phyloP scores from a whole-genome alignment of 1,140 invertebrate genomes.

The Fopius arisanus region DNA sequence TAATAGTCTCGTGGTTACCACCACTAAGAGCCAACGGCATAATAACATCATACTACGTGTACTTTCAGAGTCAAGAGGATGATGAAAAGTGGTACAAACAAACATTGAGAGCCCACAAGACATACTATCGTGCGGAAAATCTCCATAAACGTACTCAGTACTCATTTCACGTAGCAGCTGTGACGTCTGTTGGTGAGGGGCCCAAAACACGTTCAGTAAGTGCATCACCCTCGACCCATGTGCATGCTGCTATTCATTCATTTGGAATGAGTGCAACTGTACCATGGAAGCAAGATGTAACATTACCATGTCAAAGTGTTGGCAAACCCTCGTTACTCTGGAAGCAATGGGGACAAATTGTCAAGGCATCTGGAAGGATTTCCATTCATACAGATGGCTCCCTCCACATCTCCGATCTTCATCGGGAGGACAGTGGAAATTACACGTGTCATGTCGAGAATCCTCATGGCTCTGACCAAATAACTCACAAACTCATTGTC shows the following conservation, averaged over 20 bases:
- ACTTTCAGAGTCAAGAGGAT: slow-evolving; percentile 52
- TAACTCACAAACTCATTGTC: slow-evolving; percentile 76
- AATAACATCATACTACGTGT: slow-evolving; percentile 67
- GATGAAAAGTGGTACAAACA: slow-evolving; percentile 59
- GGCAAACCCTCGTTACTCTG: slow-evolving; percentile 79
- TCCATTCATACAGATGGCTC: slow-evolving; percentile 75
- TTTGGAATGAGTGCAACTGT: slow-evolving; percentile 80
- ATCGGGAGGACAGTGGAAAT: slow-evolving; percentile 85
- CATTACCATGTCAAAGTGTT: slow-evolving; percentile 80
- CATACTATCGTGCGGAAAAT: slow-evolving; percentile 64
- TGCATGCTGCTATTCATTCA: slow-evolving; percentile 82
- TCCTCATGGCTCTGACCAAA: slow-evolving; percentile 83
- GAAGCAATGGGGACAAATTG: slow-evolving; percentile 75
- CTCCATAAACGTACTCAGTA: slow-evolving; percentile 66
- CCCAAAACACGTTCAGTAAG: slow-evolving; percentile 79
- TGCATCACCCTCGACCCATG: slow-evolving; percentile 79
- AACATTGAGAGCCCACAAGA: slow-evolving; percentile 58
- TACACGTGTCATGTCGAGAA: slow-evolving; percentile 90
- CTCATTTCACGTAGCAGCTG: slow-evolving; percentile 77
- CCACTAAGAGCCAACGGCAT: slow-evolving; percentile 68
- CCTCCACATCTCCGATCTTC: slow-evolving; percentile 76
- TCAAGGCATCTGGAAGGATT: slow-evolving; percentile 74
- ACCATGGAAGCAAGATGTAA: slow-evolving; percentile 85
- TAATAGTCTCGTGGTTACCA: slow-evolving; percentile 84
- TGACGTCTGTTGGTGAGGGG: slow-evolving; percentile 82